Conservation (phyloP, 2,888 invertebrate genomes). For the Tenthredo amoena region DNA sequence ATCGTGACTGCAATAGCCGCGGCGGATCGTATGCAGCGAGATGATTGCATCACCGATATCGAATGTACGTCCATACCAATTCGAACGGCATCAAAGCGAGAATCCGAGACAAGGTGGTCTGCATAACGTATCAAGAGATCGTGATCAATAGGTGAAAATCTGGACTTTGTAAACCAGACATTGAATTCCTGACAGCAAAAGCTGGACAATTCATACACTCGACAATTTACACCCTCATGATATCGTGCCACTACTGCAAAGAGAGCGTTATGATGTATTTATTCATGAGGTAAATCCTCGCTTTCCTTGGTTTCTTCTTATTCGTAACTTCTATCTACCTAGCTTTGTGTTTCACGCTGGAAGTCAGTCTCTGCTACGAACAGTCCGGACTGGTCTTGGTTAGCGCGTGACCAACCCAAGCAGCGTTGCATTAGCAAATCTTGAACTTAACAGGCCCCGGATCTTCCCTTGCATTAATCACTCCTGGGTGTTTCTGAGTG, state of each 20-base stretch:
- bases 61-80: constrained; percentile 11
- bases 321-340: not conserved
- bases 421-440: constrained; percentile 32
- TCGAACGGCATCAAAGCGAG: not conserved
- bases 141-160: not conserved
- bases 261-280: constrained; percentile 2
- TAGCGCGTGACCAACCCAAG: not conserved
- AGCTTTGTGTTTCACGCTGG: not conserved
- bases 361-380: not conserved
- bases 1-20: constrained; percentile 54
- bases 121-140: not conserved
- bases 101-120: constrained; percentile 22
- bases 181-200: not conserved
- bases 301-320: not conserved
- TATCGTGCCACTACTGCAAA: not conserved
- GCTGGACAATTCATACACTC: not conserved
- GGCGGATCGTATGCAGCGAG: constrained; percentile 23
- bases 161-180: not conserved
- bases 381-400: not conserved
- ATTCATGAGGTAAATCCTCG: not conserved
- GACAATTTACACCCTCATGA: not conserved
- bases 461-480: constrained; percentile 39
- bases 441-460: constrained; percentile 14
- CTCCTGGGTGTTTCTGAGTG: constrained; percentile 29
- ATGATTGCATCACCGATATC: constrained; percentile 49